Percentiles rank a stretch among this genome's conserved stretches.
phyloP scores from a whole-genome alignment of 2,113 vertebrate genomes.

The Pangasianodon gigas region DNA sequence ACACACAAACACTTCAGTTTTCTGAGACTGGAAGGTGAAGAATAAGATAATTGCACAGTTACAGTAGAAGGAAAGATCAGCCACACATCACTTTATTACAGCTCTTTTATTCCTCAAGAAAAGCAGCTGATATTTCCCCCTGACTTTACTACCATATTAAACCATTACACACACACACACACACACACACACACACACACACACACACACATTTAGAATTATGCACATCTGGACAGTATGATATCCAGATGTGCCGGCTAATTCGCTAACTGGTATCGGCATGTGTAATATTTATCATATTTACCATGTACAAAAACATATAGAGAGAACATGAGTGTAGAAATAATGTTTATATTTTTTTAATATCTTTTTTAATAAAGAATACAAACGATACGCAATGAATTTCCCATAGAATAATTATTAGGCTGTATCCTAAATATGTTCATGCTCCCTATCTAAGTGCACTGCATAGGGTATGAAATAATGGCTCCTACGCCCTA shows the following conservation, averaged over 20 bases:
- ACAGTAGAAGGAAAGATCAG: no score
- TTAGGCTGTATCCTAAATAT: not conserved
- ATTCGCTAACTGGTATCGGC: not conserved
- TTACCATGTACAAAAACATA: not conserved
- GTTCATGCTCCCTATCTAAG: not conserved
- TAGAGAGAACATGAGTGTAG: no score
- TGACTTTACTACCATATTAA: not conserved
- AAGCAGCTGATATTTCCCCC: not conserved
- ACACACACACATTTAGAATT: not conserved
- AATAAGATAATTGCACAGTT: not conserved
- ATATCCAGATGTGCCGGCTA: not conserved
- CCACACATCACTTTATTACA: not conserved
- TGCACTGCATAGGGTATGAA: no score
- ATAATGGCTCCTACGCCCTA: not conserved
- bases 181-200: not conserved
- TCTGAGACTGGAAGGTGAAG: not conserved
- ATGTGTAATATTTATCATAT: not conserved
- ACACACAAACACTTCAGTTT: not conserved
- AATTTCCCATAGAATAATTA: conserved; percentile 3
- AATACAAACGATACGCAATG: not conserved
- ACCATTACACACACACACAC: not conserved
- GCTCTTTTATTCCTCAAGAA: not conserved
- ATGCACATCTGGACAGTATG: conserved; percentile 13
- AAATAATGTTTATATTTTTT: not conserved
- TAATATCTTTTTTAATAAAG: not conserved